Base-by-base conservation (phyloP, 2,888 invertebrate genomes). In the Bhutanitis thaidina region DNA sequence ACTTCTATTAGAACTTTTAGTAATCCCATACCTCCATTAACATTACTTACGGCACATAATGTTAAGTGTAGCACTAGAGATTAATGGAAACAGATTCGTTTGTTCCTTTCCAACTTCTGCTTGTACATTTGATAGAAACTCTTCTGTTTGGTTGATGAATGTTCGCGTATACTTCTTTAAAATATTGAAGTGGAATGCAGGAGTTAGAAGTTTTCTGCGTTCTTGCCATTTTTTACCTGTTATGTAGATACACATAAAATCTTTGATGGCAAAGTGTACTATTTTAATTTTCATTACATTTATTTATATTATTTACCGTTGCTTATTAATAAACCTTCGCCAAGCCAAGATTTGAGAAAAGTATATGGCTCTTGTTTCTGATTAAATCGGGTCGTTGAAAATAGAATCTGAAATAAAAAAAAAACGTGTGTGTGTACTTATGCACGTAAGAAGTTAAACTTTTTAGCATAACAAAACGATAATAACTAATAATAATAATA, bases 141-240 rank as follows among this genome's bases (percentile, higher is more conserved):
- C 54, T n/a, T 69, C 61, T 9, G 80, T 74, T 45, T 81, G 77
- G 35, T 79, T 74, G 43, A 61, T 68, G 53, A 90, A 81, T 1
- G 72, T 75, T 2, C 55, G 55, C 1, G 71, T 61, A 56, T 83
- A 90, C 55, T 76, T 74, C 37, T 70, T 76, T 45, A 90, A 54
- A 29, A 87, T 79, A 25, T 77, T 77, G 55, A 84, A 87, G 59
- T 90, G 89, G 58, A 88, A 90, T 0, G 87, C 80, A 9, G 84
- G 80, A 0, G 86, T 89, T n/a, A 90, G 65, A 29, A 87, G 59
- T 58, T 86, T 86, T 13, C 90, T 72, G 39, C 83, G 71, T 20
- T 70, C 69, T 5, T 75, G 72, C 90, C 90, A 90, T 65, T 85
- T 65, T 25, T 43, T 41, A 30, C 59, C 59, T 63, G 50, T 41